phyloP scores from a whole-genome alignment of 2,888 invertebrate genomes.

The Lasioglossum oenotherae region DNA sequence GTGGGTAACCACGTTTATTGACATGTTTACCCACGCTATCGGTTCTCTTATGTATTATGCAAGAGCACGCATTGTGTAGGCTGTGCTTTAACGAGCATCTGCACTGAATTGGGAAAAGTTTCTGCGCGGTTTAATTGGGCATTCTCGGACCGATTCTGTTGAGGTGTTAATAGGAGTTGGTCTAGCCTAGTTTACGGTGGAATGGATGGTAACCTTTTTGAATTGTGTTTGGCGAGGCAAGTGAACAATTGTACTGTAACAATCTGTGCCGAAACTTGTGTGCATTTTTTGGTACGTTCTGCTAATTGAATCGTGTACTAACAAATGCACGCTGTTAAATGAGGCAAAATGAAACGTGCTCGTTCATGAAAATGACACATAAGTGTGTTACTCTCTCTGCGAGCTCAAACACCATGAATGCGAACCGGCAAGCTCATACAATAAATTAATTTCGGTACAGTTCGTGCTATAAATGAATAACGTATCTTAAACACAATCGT shows the following conservation, averaged over 20 bases:
- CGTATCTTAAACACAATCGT: background rate
- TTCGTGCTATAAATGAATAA: background rate
- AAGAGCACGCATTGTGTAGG: slow-evolving; percentile 1
- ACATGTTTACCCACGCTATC: slow-evolving; percentile 7
- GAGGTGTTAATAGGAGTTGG: background rate
- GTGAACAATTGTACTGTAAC: background rate
- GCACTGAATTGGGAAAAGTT: background rate
- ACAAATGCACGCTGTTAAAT: background rate
- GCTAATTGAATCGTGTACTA: background rate
- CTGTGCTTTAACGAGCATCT: background rate
- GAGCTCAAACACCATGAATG: too few relatives aligned
- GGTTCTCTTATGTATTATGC: slow-evolving; percentile 5
- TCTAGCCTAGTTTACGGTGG: background rate
- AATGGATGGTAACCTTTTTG: too few relatives aligned
- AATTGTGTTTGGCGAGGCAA: background rate
- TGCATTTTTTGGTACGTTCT: background rate
- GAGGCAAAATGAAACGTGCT: background rate
- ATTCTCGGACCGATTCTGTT: background rate
- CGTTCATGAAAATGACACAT: background rate
- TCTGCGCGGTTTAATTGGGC: background rate
- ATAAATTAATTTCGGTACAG: background rate
- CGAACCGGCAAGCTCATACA: background rate
- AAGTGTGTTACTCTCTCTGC: background rate
- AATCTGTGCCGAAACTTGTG: background rate
- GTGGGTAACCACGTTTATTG: slow-evolving; percentile 1